phyloP scores from a whole-genome alignment of 2,888 invertebrate genomes.

The Eupithecia abbreviata region DNA sequence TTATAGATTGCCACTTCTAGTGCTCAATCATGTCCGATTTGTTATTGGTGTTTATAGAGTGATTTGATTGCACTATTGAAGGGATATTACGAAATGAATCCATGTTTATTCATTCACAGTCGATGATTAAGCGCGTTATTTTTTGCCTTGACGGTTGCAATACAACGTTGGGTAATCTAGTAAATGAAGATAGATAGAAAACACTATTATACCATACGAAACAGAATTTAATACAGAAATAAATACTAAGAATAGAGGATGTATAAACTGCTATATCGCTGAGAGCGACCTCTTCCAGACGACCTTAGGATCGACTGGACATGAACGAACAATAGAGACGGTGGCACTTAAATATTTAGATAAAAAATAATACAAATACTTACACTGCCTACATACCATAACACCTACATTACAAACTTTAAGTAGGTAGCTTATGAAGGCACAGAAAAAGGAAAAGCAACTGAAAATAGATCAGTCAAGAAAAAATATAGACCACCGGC shows the following conservation, averaged over 20 bases:
- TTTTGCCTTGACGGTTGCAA: conserved; percentile 4
- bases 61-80: conserved; percentile 16
- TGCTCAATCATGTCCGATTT: conserved; percentile 16
- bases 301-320: no score
- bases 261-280: no score
- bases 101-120: not conserved
- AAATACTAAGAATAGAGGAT: no score
- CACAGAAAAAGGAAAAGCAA: not conserved
- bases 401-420: no score
- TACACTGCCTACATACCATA: no score
- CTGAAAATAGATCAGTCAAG: not conserved
- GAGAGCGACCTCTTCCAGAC: no score
- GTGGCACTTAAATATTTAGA: no score
- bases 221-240: not conserved
- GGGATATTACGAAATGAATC: not conserved
- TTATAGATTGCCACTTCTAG: conserved; percentile 25
- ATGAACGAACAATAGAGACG: no score
- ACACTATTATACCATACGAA: no score
- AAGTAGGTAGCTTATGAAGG: not conserved
- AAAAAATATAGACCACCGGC: not conserved
- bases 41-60: conserved; percentile 28
- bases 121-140: not conserved
- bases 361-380: no score
- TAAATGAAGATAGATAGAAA: not conserved
- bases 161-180: not conserved